A percentile compares a stretch with the other conserved stretches of the same genome.
Evolutionary conservation across 1,140 invertebrate species (phyloP).

Genomic region (Ephestia elutella): DNA sequence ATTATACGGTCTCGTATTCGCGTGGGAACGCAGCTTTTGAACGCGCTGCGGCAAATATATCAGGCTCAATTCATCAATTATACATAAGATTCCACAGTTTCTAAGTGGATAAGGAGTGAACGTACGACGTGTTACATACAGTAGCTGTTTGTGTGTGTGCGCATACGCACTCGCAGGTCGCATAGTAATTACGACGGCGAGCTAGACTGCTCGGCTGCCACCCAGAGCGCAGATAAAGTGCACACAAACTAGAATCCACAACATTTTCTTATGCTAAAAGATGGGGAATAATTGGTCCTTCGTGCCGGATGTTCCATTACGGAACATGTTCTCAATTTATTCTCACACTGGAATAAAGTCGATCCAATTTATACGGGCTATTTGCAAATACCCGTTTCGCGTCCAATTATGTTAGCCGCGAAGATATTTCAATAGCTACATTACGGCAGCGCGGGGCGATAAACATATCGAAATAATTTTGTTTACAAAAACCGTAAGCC

Average conservation of each 20-base stretch:
- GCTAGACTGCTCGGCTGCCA: conserved; percentile 18
- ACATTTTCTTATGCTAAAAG: conserved; percentile 8
- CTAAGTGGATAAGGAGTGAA: conserved; percentile 19
- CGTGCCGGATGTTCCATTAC: conserved; percentile 11
- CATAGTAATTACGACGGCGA: conserved; percentile 13
- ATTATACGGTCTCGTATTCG: conserved; percentile 12
- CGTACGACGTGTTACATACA: not conserved
- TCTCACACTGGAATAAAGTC: conserved; percentile 5
- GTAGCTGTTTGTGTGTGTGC: not conserved
- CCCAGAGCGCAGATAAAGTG: conserved; percentile 9
- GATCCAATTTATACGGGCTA: conserved; percentile 1
- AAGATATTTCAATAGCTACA: conserved; percentile 10
- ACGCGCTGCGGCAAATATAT: conserved; percentile 11
- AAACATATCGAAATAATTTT: conserved; percentile 14
- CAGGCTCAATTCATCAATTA: conserved; percentile 16
- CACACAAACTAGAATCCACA: conserved; percentile 5
- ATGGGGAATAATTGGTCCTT: conserved; percentile 10
- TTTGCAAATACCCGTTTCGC: conserved; percentile 2
- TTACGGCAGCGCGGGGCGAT: not conserved
- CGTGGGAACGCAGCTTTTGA: conserved; percentile 3
- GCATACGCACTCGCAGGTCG: conserved; percentile 9
- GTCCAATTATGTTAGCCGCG: not conserved
- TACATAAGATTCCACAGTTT: conserved; percentile 20
- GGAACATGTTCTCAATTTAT: conserved; percentile 2
- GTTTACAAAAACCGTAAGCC: conserved; percentile 12